Conservation (phyloP, 2,888 invertebrate genomes). For the Tenthredo mesomela region DNA sequence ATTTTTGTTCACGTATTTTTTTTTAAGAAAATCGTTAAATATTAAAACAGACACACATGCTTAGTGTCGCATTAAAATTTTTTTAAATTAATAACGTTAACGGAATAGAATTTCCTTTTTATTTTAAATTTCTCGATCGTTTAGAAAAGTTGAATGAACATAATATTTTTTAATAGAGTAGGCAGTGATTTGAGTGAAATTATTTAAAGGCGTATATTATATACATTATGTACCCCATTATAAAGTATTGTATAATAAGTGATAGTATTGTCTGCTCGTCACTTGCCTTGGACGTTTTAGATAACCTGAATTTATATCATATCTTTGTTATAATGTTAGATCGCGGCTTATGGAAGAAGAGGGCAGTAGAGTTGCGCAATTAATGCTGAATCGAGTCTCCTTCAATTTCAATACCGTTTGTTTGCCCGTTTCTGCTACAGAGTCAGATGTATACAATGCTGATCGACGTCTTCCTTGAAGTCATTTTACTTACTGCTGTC, state of each 20-base stretch:
- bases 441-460: background rate
- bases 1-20: no score
- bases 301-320: background rate
- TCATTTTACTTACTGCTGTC: background rate
- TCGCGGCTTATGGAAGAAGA: background rate
- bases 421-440: background rate
- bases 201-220: no score
- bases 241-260: background rate
- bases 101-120: no score
- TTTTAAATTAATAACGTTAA: no score
- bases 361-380: background rate
- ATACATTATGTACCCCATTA: no score
- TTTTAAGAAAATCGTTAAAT: no score
- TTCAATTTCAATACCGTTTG: constrained; percentile 1
- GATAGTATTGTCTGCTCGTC: background rate
- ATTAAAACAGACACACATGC: no score
- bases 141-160: no score
- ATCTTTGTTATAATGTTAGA: background rate
- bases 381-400: background rate
- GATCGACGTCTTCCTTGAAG: constrained; percentile 8
- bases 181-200: no score
- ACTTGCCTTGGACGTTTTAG: background rate
- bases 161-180: no score
- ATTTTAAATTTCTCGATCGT: no score
- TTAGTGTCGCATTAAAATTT: no score